Conservation (phyloP, 2,888 invertebrate genomes). For the Ormyrus labotus region DNA sequence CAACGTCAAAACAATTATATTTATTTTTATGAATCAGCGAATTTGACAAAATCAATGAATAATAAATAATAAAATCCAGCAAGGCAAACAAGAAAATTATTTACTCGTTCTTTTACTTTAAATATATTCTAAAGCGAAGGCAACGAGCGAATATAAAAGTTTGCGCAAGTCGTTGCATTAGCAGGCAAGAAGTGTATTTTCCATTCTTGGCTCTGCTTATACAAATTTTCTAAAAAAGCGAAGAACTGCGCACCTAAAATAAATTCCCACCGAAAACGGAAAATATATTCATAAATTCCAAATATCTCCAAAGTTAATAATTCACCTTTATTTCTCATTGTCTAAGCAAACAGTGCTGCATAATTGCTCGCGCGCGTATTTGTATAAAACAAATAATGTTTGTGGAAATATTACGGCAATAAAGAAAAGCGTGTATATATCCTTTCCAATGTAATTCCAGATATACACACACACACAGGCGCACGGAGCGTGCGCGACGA, state of each 20-base stretch:
- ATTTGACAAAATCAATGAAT: no score
- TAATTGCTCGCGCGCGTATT: slow-evolving; percentile 18
- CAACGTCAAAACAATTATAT: not conserved
- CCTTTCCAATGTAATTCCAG: slow-evolving; percentile 52
- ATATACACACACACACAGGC: slow-evolving; percentile 22
- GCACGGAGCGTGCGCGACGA: not conserved
- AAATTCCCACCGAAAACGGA: not conserved
- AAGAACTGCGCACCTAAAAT: not conserved
- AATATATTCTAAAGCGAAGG: no score
- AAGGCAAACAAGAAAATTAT: not conserved
- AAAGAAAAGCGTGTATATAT: slow-evolving; percentile 53
- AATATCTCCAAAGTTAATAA: not conserved
- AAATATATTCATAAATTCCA: no score
- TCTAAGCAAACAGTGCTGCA: not conserved
- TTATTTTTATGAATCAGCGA: no score
- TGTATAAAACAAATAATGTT: slow-evolving; percentile 48
- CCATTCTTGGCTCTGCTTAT: not conserved
- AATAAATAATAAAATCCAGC: not conserved
- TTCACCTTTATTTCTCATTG: no score
- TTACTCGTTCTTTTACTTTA: slow-evolving; percentile 10
- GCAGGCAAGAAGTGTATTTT: slow-evolving; percentile 15
- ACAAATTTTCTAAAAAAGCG: not conserved
- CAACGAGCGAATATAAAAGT: slow-evolving; percentile 12
- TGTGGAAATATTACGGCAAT: slow-evolving; percentile 52
- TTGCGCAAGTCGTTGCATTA: slow-evolving; percentile 5